Conservation (phyloP, 2,888 invertebrate genomes). For the Volucella inflata region DNA sequence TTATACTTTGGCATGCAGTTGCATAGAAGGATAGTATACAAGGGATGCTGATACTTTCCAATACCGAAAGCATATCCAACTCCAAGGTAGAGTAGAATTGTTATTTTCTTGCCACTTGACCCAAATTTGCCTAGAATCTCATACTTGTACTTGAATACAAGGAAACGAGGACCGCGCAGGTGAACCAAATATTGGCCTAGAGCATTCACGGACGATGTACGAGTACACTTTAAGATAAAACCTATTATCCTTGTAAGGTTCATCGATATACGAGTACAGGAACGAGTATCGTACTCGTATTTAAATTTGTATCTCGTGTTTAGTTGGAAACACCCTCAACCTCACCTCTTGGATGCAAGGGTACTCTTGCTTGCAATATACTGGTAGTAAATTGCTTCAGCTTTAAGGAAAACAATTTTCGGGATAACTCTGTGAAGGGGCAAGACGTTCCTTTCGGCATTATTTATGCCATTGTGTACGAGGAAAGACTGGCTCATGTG, state of each 20-base stretch:
- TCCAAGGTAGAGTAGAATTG: constrained; percentile 25
- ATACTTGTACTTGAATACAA: constrained; percentile 5
- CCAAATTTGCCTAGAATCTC: constrained; percentile 10
- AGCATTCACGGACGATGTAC: constrained; percentile 34
- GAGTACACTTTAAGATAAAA: constrained; percentile 69
- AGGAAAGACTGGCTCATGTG: neutral
- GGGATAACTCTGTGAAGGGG: constrained; percentile 22
- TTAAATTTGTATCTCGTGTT: constrained; percentile 66
- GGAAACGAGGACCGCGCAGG: constrained; percentile 33
- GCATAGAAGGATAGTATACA: neutral
- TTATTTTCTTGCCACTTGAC: constrained; percentile 47
- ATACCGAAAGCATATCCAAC: constrained; percentile 19
- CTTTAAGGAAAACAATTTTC: constrained; percentile 67
- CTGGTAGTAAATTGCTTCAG: constrained; percentile 50
- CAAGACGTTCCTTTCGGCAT: constrained; percentile 22
- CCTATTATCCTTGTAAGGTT: constrained; percentile 71
- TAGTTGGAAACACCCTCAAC: constrained; percentile 32
- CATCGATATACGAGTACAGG: neutral
- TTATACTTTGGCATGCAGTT: constrained; percentile 51
- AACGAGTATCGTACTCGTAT: constrained; percentile 17
- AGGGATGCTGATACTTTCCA: neutral
- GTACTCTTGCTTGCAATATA: constrained; percentile 4
- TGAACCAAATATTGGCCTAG: constrained; percentile 43
- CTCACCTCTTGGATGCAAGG: too few relatives aligned
- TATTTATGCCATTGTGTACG: constrained; percentile 24